Conservation (phyloP, 2,797 vertebrate species). For the Sphenopsis melanotis region DNA sequence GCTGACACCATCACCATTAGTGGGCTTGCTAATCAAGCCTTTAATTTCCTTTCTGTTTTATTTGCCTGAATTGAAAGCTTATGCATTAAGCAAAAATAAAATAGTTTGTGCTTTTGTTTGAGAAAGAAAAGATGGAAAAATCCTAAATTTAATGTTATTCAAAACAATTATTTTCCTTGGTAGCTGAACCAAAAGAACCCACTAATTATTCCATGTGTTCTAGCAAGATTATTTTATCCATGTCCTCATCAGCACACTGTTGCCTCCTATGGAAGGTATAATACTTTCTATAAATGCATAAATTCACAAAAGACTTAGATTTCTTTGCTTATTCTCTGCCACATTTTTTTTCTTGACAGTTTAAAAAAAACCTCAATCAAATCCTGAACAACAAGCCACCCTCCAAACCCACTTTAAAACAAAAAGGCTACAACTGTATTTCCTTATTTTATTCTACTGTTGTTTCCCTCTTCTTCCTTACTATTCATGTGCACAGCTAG, state of each 20-base stretch:
- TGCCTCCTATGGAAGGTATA: not conserved
- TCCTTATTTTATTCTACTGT: not conserved
- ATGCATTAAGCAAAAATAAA: not conserved
- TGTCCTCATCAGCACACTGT: not conserved
- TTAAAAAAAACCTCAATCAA: not conserved
- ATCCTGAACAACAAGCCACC: not conserved
- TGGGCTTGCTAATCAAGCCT: slow-evolving; percentile 5
- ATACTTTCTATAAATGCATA: not conserved
- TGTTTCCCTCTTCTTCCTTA: not conserved
- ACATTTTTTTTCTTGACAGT: not conserved
- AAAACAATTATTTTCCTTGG: slow-evolving; percentile 31
- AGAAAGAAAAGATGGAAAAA: slow-evolving; percentile 16
- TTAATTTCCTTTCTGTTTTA: slow-evolving; percentile 14
- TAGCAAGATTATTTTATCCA: not conserved
- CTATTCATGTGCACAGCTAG: not conserved
- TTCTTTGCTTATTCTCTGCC: not conserved
- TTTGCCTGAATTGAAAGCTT: not conserved
- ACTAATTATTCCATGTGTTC: not conserved
- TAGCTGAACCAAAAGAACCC: slow-evolving; percentile 8
- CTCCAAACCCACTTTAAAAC: not conserved
- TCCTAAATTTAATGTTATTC: not conserved
- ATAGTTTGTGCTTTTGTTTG: not conserved
- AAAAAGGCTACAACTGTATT: not conserved
- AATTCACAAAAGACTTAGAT: not conserved
- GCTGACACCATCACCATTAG: not conserved